Conservation (phyloP, 2,888 invertebrate species). For the Chelonus formosanus region DNA sequence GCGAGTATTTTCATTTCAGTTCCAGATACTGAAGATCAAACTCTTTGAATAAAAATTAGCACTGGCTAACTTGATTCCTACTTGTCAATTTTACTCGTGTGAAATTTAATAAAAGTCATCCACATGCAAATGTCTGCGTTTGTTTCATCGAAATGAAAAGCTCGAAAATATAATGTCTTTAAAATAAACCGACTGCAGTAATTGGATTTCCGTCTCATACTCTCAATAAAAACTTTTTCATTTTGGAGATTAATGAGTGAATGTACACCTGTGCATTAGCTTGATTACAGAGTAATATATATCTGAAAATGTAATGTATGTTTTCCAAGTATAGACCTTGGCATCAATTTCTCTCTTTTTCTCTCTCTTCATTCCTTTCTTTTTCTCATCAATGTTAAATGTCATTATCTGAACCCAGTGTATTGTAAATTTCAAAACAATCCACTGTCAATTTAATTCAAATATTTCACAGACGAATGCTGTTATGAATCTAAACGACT, state of each 20-base stretch:
- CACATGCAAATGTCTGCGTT: too few relatives aligned
- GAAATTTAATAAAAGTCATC: too few relatives aligned
- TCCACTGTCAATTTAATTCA: slow-evolving; percentile 9
- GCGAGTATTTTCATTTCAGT: too few relatives aligned
- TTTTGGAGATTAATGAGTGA: slow-evolving; percentile 27
- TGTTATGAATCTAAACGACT: slow-evolving; percentile 29
- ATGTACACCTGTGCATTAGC: slow-evolving; percentile 26
- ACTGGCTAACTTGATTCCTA: too few relatives aligned
- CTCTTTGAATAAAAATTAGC: background rate
- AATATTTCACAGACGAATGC: slow-evolving; percentile 10
- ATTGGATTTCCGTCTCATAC: slow-evolving; percentile 9
- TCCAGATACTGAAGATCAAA: slow-evolving; percentile 1
- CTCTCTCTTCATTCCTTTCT: slow-evolving; percentile 4
- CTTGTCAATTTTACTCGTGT: too few relatives aligned
- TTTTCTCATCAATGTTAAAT: background rate
- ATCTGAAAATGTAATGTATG: slow-evolving; percentile 18
- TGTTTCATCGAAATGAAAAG: slow-evolving; percentile 1
- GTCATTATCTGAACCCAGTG: slow-evolving; percentile 19
- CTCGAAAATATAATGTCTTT: slow-evolving; percentile 6
- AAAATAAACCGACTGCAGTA: slow-evolving; percentile 1
- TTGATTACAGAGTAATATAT: slow-evolving; percentile 14
- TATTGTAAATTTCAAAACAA: slow-evolving; percentile 20
- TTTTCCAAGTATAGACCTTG: slow-evolving; percentile 6
- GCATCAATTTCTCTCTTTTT: slow-evolving; percentile 14
- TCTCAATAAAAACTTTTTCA: slow-evolving; percentile 9